Base-by-base conservation (phyloP, 37 sponge, comb jelly and placozoan genomes). In the Cliona cf. orientalis region DNA sequence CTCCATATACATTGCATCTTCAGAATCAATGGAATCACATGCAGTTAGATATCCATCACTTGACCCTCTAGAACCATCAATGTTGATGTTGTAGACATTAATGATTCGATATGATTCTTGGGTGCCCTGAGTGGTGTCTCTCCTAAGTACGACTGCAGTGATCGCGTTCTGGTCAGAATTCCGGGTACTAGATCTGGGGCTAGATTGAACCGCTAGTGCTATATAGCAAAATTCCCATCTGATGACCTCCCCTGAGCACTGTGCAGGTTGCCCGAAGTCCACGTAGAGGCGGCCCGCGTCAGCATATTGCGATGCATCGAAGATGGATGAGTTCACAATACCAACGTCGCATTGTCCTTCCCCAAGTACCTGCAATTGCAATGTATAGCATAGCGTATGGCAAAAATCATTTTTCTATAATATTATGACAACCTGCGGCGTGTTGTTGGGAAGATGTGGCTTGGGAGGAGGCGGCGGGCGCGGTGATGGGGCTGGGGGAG, bases 181-280 rank as follows among this genome's bases (percentile, higher is more conserved):
- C n/a, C n/a, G n/a, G n/a, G n/a, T n/a, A n/a, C n/a, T n/a, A n/a
- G n/a, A n/a, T n/a, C n/a, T n/a, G n/a, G n/a, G n/a, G n/a, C n/a
- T n/a, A n/a, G n/a, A 49, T 17, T 49, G 55, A 49, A 11, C 55
- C 17, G 55, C 44, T 31, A 5, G 36, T 56, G 45, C 21, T 5
- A 3, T 31, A 29, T 42, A 80, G 46, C 81, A 81, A 6, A 81
- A 4, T 26, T 81, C 72, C 60, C 37, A 69, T 2, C 42, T 58
- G 22, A 26, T 46, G 0, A 81, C 62, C 1, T 29, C 33, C 32
- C 81, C 81, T 22, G 40, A 34, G 71, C 81, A 81, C 26, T 21
- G 23, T 59, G 81, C 81, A 21, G 81, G 62, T 2, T 36, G n/a
- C 1, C 39, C 58, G 6, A 42, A 26, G 14, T 69, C 45, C 3